phyloP scores from a whole-genome alignment of 1,140 invertebrate genomes.

The Papilio aristodemus region DNA sequence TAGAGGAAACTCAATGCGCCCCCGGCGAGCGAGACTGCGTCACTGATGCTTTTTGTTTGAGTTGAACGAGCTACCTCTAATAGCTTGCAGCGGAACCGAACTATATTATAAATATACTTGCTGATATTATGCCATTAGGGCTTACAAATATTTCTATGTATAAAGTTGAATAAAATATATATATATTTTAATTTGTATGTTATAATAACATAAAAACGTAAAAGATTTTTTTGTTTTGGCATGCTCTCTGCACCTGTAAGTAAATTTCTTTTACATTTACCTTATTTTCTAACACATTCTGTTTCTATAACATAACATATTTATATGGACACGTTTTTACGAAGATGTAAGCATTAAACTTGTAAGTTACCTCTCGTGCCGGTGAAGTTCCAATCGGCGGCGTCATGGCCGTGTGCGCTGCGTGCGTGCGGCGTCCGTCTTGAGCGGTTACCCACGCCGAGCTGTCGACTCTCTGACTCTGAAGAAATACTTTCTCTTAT shows the following conservation, averaged over 20 bases:
- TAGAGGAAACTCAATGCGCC: conserved; percentile 51
- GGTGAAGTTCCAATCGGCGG: conserved; percentile 72
- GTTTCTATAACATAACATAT: too few relatives aligned
- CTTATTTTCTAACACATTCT: too few relatives aligned
- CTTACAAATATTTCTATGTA: conserved; percentile 33
- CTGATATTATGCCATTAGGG: conserved; percentile 75
- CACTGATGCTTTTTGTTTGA: conserved; percentile 76
- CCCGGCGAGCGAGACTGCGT: conserved; percentile 62
- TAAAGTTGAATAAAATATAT: not conserved
- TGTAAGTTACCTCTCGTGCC: conserved; percentile 63
- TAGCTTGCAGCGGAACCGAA: conserved; percentile 75
- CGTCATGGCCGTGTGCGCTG: conserved; percentile 63
- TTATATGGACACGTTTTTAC: too few relatives aligned
- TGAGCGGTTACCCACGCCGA: conserved; percentile 59
- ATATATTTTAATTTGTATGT: too few relatives aligned
- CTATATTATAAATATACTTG: conserved; percentile 72
- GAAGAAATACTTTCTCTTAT: conserved; percentile 38
- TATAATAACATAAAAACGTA: too few relatives aligned
- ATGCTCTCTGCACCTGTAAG: too few relatives aligned
- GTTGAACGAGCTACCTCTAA: conserved; percentile 76
- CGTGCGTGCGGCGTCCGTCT: conserved; percentile 64
- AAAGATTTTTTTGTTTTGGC: not conserved
- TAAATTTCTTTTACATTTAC: too few relatives aligned
- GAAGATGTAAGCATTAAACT: not conserved
- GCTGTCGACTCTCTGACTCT: conserved; percentile 53